A percentile compares a stretch with the other conserved stretches of the same genome.
Evolutionary conservation across 2,888 invertebrate species (phyloP).

Genomic region (Dendrolimus pini): DNA sequence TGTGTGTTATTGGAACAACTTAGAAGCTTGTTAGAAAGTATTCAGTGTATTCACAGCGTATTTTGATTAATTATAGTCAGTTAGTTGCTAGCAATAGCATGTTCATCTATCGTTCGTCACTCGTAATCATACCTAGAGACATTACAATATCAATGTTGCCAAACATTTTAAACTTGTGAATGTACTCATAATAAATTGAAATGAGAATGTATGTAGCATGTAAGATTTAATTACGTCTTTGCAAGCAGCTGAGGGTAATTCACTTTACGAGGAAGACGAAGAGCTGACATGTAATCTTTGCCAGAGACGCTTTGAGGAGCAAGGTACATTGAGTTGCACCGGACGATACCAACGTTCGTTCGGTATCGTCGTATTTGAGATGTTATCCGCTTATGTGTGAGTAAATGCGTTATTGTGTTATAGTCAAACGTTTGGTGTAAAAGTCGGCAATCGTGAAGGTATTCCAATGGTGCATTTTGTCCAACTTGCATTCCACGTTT

Average conservation of each 20-base stretch:
- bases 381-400: slow-evolving; percentile 72
- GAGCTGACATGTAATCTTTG: slow-evolving; percentile 84
- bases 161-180: background rate
- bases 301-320: slow-evolving; percentile 86
- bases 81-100: slow-evolving; percentile 4
- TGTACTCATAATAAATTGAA: slow-evolving; percentile 3
- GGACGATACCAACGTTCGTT: slow-evolving; percentile 50
- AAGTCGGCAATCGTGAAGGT: slow-evolving; percentile 32
- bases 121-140: background rate
- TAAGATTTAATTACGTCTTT: slow-evolving; percentile 76
- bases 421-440: slow-evolving; percentile 38
- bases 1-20: slow-evolving; percentile 7
- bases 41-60: background rate
- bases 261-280: slow-evolving; percentile 80
- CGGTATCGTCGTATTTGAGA: slow-evolving; percentile 62
- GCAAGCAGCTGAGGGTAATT: slow-evolving; percentile 80
- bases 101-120: background rate
- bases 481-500: slow-evolving; percentile 27
- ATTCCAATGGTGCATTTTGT: slow-evolving; percentile 32
- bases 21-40: background rate
- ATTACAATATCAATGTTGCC: background rate
- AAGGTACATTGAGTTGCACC: slow-evolving; percentile 78
- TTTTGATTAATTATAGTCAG: slow-evolving; percentile 1
- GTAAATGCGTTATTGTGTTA: slow-evolving; percentile 74
- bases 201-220: slow-evolving; percentile 38